phyloP scores from a whole-genome alignment of 2,113 vertebrate genomes.

The Hypocryptadius cinnamomeus region DNA sequence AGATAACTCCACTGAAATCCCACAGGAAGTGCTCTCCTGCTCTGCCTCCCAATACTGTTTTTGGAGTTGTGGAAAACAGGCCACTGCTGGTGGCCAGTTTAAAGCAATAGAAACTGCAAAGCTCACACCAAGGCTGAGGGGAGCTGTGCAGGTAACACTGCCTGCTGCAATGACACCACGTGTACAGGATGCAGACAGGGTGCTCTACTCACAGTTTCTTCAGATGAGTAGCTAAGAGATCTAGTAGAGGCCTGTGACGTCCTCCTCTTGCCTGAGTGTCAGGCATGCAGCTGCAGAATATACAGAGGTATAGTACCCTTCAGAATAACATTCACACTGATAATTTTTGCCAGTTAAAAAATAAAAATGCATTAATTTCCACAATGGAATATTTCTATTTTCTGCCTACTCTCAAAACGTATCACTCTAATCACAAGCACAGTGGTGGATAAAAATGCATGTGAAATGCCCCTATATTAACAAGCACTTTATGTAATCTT shows the following conservation, averaged over 20 bases:
- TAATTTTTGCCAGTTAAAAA: not conserved
- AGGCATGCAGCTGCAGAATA: not conserved
- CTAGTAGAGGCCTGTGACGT: not conserved
- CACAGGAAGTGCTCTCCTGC: not conserved
- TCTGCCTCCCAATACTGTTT: fast-evolving
- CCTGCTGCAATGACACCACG: not conserved
- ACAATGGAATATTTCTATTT: not conserved
- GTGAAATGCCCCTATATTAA: not conserved
- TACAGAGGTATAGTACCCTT: not conserved
- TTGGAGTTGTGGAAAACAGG: not conserved
- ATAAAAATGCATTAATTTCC: not conserved
- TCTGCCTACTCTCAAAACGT: not conserved
- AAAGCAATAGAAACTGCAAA: not conserved
- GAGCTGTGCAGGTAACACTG: not conserved
- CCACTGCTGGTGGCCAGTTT: not conserved
- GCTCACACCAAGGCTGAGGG: not conserved
- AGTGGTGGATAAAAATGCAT: not conserved
- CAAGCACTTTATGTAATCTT: not conserved
- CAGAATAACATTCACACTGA: not conserved
- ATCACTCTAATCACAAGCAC: not conserved
- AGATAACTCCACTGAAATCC: not conserved
- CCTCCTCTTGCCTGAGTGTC: not conserved
- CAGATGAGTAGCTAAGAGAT: not conserved
- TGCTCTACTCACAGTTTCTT: fast-evolving
- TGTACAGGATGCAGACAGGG: not conserved